Evolutionary conservation across 2,797 vertebrate species (phyloP).

Genomic region (Enteromius radiatus): DNA sequence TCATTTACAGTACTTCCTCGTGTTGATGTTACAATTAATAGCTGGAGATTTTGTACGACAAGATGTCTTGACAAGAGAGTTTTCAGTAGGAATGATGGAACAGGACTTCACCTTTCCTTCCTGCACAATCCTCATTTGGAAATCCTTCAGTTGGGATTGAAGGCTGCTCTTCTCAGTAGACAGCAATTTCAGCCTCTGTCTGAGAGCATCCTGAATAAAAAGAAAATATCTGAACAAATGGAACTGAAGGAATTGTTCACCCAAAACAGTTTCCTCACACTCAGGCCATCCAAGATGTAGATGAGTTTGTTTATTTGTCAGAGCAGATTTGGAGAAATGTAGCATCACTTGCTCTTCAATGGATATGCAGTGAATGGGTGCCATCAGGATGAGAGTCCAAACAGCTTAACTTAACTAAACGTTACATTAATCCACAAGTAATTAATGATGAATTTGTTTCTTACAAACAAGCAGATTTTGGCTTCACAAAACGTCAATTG

Average conservation of each 20-base stretch:
- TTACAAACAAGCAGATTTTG: background rate
- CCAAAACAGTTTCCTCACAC: background rate
- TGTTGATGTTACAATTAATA: slow-evolving; percentile 10
- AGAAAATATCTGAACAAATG: background rate
- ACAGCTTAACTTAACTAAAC: background rate
- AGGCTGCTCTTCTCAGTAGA: slow-evolving; percentile 81
- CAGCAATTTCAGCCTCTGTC: slow-evolving; percentile 79
- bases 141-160: slow-evolving; percentile 83
- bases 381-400: background rate
- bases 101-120: slow-evolving; percentile 82
- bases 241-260: background rate
- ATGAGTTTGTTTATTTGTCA: background rate
- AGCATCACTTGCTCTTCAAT: background rate
- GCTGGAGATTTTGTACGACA: background rate
- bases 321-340: background rate
- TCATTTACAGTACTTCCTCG: slow-evolving; percentile 12
- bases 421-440: background rate
- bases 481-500: background rate
- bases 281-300: background rate
- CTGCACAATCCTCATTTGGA: slow-evolving; percentile 79
- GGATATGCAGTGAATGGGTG: background rate
- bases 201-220: slow-evolving; percentile 80
- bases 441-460: background rate
- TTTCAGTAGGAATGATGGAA: background rate
- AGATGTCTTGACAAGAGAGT: background rate